Base-by-base conservation (phyloP, 2,888 invertebrate species). In the Thymelicus sylvestris region DNA sequence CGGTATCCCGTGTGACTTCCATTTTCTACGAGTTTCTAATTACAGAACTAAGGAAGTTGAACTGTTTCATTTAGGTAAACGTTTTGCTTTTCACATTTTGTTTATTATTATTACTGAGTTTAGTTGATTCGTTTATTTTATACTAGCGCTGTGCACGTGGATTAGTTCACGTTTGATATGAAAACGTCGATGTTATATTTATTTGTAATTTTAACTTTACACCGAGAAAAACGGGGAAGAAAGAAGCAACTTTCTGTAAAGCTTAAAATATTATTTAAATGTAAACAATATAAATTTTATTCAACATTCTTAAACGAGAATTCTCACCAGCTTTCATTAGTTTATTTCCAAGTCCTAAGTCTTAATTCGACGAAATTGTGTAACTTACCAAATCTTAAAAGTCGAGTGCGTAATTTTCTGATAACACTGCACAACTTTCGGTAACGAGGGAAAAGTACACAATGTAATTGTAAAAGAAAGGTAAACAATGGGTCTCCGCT, bases 361-460 rank as follows among this genome's bases (percentile, higher is more conserved):
- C 8, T 44, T 44, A 44, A 44, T 44, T 44, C 44, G 8, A 8
- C 8, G 44, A 44, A 10, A 44, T 44, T 44, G 44, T 44, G 10
- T 48, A 61, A 67, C 24, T 24, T 50, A 61, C 6, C 6, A 38
- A n/a, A 24, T 31, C 60, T 47, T 15, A 44, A 67, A 52, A 62
- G 5, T 2, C n/a, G 13, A 61, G 6, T 24, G 12, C 62, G 48
- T 68, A n/a, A 31, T 47, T 63, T 63, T 15, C 63, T 68, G 63
- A 63, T 57, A 68, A 68, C 8, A 12, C 19, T 52, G 63, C 13
- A 31, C 38, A 52, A 39, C 31, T 68, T 68, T 63, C 68, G 57
- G 63, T 68, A 68, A 68, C 47, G 68, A 68, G 68, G 55, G 57
- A 68, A 63, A 68, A 68, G 55, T 67, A 44, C 13, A 48, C 63